A percentile compares a stretch with the other conserved stretches of the same genome.
Conservation (phyloP, 1,140 invertebrate genomes). For the Cyclina sinensis region DNA sequence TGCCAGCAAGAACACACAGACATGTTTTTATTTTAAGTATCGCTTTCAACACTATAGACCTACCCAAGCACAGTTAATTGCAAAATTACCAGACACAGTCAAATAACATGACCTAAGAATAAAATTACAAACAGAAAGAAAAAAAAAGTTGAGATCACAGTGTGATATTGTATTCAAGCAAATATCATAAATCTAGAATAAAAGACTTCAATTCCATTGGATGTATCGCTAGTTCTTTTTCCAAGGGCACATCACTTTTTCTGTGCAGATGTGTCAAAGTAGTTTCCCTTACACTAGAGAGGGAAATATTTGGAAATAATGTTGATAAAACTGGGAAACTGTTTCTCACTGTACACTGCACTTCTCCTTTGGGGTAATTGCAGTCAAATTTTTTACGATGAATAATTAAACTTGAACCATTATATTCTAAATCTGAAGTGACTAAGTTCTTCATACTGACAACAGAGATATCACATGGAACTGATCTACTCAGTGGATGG, state of each 20-base stretch:
- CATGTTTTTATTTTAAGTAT: too few species aligned
- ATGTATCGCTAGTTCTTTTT: slow-evolving; percentile 66
- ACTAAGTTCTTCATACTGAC: slow-evolving; percentile 80
- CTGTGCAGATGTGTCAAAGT: slow-evolving; percentile 82
- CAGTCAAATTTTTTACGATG: slow-evolving; percentile 80
- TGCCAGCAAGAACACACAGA: too few species aligned
- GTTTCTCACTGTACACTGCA: slow-evolving; percentile 72
- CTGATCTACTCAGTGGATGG: slow-evolving; percentile 66
- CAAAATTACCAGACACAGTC: too few species aligned
- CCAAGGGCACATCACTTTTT: slow-evolving; percentile 55
- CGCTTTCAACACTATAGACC: too few species aligned
- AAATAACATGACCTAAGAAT: too few species aligned
- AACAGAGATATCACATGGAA: slow-evolving; percentile 80
- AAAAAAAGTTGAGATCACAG: slow-evolving; percentile 25
- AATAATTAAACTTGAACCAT: slow-evolving; percentile 80
- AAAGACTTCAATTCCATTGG: slow-evolving; percentile 75
- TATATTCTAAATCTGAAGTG: slow-evolving; percentile 80
- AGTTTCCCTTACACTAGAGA: slow-evolving; percentile 74
- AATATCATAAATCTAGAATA: slow-evolving; percentile 52
- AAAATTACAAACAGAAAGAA: background rate
- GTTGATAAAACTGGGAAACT: slow-evolving; percentile 56
- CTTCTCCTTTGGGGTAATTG: slow-evolving; percentile 70
- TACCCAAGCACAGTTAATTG: too few species aligned
- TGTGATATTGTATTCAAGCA: background rate
- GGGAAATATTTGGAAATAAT: slow-evolving; percentile 75